These are phyloP conservation scores for Poeciliopsis retropinna DNA, from an alignment of 2,113 vertebrate species.

Conservation along the genomic window DNA sequence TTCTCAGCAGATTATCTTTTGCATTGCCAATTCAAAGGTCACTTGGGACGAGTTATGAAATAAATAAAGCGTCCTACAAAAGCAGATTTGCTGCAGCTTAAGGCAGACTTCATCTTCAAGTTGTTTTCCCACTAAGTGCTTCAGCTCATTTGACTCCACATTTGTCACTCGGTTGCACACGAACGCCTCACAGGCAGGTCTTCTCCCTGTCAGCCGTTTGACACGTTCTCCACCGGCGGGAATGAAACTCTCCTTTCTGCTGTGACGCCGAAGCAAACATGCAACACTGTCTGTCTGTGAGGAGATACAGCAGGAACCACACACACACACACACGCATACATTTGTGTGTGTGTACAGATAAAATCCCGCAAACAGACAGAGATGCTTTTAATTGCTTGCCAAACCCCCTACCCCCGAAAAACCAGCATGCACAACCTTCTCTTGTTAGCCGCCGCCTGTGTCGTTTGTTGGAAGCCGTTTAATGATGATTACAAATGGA, in stretches of 20 bases:
- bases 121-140: slow-evolving; percentile 22
- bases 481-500: slow-evolving; percentile 42
- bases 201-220: slow-evolving; percentile 37
- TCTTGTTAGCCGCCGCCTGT: slow-evolving; percentile 31
- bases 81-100: slow-evolving; percentile 5
- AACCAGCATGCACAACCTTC: slow-evolving; percentile 3
- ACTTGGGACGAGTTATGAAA: slow-evolving; percentile 1
- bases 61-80: slow-evolving; percentile 7
- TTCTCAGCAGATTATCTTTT: no score
- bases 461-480: slow-evolving; percentile 33
- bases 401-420: no score
- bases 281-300: slow-evolving; percentile 9
- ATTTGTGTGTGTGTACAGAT: background rate
- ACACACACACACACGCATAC: background rate
- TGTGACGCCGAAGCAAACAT: slow-evolving; percentile 29
- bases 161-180: slow-evolving; percentile 44
- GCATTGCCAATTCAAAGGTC: background rate
- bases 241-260: slow-evolving; percentile 38
- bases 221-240: slow-evolving; percentile 40
- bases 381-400: slow-evolving; percentile 25
- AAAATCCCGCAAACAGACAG: background rate
- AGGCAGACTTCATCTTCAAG: slow-evolving; percentile 1
- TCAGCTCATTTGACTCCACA: slow-evolving; percentile 49
- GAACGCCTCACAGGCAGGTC: slow-evolving; percentile 25
- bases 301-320: background rate